Evolutionary conservation across 2,113 vertebrate genomes (phyloP).

Genomic region (Puma concolor): DNA sequence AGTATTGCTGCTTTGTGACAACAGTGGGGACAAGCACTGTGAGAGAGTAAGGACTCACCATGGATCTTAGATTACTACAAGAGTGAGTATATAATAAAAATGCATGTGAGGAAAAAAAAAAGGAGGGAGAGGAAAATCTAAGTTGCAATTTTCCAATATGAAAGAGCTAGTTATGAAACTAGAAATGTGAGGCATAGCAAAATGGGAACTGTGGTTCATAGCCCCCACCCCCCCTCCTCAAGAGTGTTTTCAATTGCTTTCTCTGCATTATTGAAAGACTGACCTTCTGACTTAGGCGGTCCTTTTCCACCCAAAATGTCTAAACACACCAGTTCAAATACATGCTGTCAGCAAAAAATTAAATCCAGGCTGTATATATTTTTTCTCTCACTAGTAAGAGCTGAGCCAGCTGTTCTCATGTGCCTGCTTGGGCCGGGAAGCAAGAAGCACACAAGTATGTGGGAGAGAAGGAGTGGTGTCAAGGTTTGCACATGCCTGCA

Average conservation of each 20-base stretch:
- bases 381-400: not conserved
- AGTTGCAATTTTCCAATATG: not conserved
- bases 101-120: not conserved
- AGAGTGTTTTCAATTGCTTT: not conserved
- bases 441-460: not conserved
- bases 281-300: not conserved
- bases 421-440: not conserved
- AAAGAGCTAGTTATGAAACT: not conserved
- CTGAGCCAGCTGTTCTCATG: slow-evolving; percentile 23
- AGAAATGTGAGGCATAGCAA: not conserved
- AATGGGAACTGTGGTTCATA: not conserved
- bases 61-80: not conserved
- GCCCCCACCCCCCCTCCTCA: no score
- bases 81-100: not conserved
- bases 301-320: slow-evolving; percentile 1
- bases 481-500: not conserved
- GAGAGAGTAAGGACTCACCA: not conserved
- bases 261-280: not conserved
- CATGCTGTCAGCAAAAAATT: slow-evolving; percentile 19
- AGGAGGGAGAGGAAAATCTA: not conserved
- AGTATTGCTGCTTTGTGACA: not conserved
- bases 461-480: not conserved
- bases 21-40: not conserved
- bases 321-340: slow-evolving; percentile 1
- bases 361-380: not conserved